Evolutionary conservation across 2,797 vertebrate genomes (phyloP), one percentile per base, ranked within the genome.

Genomic region (Characodon lateralis): DNA sequence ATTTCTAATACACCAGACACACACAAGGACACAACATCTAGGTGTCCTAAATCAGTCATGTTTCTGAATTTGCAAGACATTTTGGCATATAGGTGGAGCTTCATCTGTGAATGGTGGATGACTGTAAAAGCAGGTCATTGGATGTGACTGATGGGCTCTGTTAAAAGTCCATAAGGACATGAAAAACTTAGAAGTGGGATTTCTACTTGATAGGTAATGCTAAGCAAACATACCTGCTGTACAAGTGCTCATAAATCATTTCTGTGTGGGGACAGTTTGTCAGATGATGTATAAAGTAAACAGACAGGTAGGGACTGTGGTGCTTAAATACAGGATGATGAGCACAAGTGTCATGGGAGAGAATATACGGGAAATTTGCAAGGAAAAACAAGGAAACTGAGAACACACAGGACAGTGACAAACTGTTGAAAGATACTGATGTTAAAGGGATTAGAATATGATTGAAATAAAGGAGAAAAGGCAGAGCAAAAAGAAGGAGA

Each of bases 151-250:
- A 39, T 39, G 31, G 20, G 3, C 18, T 66, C 35, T 39, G 63
- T 41, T 39, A 66, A 65, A 41, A 66, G 18, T 35, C 63, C 63
- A 24, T 41, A 22, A 39, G 86, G 89, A 90, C 89, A 91, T 85
- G 68, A 81, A 83, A 78, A 82, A 72, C 71, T 31, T 73, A 59
- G 79, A 81, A 56, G 80, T 82, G 80, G 77, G 78, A 80, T 73
- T 83, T 89, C 73, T 85, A 74, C 79, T 78, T 88, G 89, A 90
- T 85, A 87, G 85, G 80, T 85, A 88, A 80, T 87, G 77, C 87
- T 88, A 76, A 76, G 53, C 79, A 84, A 91, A 89, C 88, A 87
- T 78, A 85, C 82, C 85, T 89, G 84, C 82, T 74, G 78, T 89
- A 83, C 89, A 87, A 79, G 76, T 26, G 2, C 65, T 86, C 87